A percentile compares a stretch with the other conserved stretches of the same genome.
Conservation (phyloP, 2,113 vertebrate genomes). For the Catharus fuscescens region DNA sequence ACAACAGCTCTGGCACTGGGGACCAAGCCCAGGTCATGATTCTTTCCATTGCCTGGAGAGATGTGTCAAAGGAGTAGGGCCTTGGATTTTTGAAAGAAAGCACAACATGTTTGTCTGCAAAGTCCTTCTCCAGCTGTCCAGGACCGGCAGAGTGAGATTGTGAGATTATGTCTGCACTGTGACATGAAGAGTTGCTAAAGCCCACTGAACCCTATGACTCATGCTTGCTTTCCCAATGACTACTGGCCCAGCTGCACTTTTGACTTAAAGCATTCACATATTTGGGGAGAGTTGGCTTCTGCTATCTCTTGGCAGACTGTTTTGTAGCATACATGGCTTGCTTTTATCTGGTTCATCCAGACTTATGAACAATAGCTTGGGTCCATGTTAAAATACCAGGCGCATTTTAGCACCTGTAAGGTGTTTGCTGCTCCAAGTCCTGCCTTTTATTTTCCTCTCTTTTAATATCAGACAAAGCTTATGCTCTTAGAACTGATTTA, state of each 20-base stretch:
- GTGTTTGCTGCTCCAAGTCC: background rate
- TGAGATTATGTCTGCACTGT: conserved; percentile 6
- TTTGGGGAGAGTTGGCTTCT: background rate
- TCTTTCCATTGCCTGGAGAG: background rate
- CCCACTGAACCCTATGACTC: background rate
- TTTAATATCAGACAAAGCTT: background rate
- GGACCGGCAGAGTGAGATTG: background rate
- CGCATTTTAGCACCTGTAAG: background rate
- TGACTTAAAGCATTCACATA: background rate
- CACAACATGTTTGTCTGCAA: background rate
- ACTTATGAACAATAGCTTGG: background rate
- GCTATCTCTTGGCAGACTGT: conserved; percentile 6
- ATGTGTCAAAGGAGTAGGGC: background rate
- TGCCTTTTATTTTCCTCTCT: conserved; percentile 5
- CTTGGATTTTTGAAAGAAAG: background rate
- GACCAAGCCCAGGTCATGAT: background rate
- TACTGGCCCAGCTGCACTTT: conserved; percentile 27
- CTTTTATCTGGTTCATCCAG: background rate
- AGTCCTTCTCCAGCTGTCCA: conserved; percentile 40
- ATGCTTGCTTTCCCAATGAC: conserved; percentile 3
- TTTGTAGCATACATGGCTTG: background rate
- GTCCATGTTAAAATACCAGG: background rate
- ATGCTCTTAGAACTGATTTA: background rate
- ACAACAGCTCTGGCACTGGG: background rate
- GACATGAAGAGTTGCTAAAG: background rate